Percentiles rank a stretch among this genome's conserved stretches.
Conservation (phyloP, 2,888 invertebrate species). For the Volucella bombylans region DNA sequence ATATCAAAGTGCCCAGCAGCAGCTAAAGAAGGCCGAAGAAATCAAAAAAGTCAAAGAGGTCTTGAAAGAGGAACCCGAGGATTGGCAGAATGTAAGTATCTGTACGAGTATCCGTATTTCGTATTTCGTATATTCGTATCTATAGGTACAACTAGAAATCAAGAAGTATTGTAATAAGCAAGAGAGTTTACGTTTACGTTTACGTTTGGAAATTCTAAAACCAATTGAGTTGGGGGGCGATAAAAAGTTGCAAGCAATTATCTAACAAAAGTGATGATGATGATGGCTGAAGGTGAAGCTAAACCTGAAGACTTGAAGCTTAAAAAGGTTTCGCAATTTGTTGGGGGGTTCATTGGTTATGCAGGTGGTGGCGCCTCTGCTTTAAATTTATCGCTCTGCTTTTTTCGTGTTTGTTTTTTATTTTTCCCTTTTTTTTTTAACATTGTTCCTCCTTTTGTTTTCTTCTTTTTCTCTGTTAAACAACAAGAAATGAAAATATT, state of each 20-base stretch:
- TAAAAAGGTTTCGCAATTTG: constrained; percentile 40
- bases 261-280: constrained; percentile 35
- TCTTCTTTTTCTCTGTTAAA: constrained; percentile 14
- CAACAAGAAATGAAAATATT: constrained; percentile 46
- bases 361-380: constrained; percentile 66
- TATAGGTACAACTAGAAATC: no score
- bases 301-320: constrained; percentile 3
- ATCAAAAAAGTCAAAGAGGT: constrained; percentile 92
- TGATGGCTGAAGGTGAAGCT: constrained; percentile 17
- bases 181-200: no score
- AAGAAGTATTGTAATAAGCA: no score
- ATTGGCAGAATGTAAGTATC: constrained; percentile 94
- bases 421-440: constrained; percentile 3
- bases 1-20: constrained; percentile 92
- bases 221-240: neutral
- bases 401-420: constrained; percentile 24
- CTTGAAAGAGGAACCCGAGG: constrained; percentile 91
- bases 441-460: neutral
- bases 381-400: constrained; percentile 53
- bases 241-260: constrained; percentile 44
- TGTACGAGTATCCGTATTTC: neutral
- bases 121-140: no score
- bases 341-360: constrained; percentile 54
- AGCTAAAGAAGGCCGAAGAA: constrained; percentile 92
- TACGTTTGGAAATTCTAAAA: no score